Percentiles rank a stretch among this genome's conserved stretches.
Evolutionary conservation across 2,797 vertebrate genomes (phyloP).

Genomic region (Calcarius lapponicus): DNA sequence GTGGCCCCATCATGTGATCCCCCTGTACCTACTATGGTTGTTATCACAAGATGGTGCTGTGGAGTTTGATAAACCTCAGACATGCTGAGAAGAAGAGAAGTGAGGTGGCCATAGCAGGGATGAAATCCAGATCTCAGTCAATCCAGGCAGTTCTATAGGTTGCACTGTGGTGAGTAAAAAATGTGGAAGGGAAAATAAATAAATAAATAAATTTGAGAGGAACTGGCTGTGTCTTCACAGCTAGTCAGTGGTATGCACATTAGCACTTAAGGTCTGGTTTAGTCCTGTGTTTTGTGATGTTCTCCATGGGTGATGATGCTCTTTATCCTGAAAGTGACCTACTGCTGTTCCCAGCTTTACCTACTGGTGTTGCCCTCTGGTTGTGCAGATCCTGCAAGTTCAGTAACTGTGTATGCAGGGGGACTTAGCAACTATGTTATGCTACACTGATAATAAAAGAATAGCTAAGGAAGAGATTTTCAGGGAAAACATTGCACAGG

Average conservation of each 20-base stretch:
- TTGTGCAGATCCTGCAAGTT: not conserved
- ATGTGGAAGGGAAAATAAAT: not conserved
- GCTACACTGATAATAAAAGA: not conserved
- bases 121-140: not conserved
- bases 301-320: not conserved
- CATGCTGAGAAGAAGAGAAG: not conserved
- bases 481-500: not conserved
- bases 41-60: slow-evolving; percentile 67
- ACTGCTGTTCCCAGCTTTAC: not conserved
- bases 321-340: not conserved
- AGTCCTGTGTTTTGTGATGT: not conserved
- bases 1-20: not conserved
- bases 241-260: not conserved
- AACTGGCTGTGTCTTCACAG: not conserved
- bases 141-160: not conserved
- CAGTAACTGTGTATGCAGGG: not conserved
- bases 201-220: not conserved
- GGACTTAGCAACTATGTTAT: not conserved
- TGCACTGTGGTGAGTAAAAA: not conserved
- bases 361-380: not conserved
- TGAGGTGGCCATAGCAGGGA: not conserved
- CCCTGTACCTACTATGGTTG: not conserved
- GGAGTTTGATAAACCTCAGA: not conserved
- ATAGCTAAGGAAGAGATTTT: not conserved
- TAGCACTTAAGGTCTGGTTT: not conserved